Evolutionary conservation across 1,140 invertebrate species (phyloP).

Genomic region (Drosophila bipectinata): DNA sequence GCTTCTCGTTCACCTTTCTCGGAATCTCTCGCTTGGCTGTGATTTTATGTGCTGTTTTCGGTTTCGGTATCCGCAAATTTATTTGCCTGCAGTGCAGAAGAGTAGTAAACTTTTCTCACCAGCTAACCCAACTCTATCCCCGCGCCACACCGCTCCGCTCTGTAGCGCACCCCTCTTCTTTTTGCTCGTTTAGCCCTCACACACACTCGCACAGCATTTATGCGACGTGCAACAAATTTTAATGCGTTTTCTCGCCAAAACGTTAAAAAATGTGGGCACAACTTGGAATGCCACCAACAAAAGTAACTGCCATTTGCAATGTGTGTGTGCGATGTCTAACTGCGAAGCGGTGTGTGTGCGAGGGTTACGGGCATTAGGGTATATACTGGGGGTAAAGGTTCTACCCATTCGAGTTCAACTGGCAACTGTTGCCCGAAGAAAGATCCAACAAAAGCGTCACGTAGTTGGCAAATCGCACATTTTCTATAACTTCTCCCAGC

Average conservation of each 20-base stretch:
- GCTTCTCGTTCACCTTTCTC: slow-evolving; percentile 50
- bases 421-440: slow-evolving; percentile 73
- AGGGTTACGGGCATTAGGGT: slow-evolving; percentile 3
- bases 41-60: slow-evolving; percentile 80
- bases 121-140: slow-evolving; percentile 39
- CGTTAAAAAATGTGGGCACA: slow-evolving; percentile 81
- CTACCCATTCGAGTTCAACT: slow-evolving; percentile 53
- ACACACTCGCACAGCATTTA: slow-evolving; percentile 67
- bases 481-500: slow-evolving; percentile 55
- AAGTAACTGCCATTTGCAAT: slow-evolving; percentile 70
- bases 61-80: slow-evolving; percentile 78
- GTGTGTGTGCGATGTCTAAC: slow-evolving; percentile 27
- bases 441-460: slow-evolving; percentile 76
- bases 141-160: background rate
- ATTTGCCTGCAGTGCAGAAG: slow-evolving; percentile 79
- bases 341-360: too few relatives aligned
- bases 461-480: slow-evolving; percentile 78
- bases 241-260: slow-evolving; percentile 80
- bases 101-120: slow-evolving; percentile 64
- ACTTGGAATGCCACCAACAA: slow-evolving; percentile 72
- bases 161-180: background rate
- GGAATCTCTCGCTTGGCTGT: slow-evolving; percentile 66
- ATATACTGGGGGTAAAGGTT: slow-evolving; percentile 7
- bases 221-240: slow-evolving; percentile 82
- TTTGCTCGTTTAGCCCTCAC: slow-evolving; percentile 40